A percentile compares a stretch with the other conserved stretches of the same genome.
These are phyloP conservation scores for Ovis canadensis DNA, from an alignment of 2,113 vertebrate species.

Conservation along the genomic window DNA sequence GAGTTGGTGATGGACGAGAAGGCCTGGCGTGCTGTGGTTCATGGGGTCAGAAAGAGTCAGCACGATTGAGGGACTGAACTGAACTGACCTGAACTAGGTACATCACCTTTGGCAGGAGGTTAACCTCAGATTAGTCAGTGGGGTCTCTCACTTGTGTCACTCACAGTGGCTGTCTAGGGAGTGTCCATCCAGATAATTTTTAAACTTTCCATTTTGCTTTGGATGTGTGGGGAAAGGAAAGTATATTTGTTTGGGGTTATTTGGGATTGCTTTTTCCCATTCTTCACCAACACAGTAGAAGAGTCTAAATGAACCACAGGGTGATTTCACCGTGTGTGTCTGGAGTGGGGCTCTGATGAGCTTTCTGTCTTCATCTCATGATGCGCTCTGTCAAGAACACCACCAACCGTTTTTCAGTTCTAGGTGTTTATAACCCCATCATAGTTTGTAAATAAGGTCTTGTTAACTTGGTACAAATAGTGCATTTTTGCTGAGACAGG, in stretches of 20 bases:
- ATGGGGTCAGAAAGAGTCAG: too few species aligned
- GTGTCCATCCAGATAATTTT: background rate
- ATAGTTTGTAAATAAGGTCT: slow-evolving; percentile 53
- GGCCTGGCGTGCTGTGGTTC: too few species aligned
- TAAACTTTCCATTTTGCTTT: background rate
- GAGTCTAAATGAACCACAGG: background rate
- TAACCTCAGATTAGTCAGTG: fast-evolving
- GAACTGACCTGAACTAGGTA: background rate
- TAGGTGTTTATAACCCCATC: background rate
- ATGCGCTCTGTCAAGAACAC: slow-evolving; percentile 33
- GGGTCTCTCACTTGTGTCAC: too few species aligned
- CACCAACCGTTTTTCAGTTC: background rate
- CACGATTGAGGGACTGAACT: fast-evolving
- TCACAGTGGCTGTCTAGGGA: background rate
- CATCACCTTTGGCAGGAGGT: background rate
- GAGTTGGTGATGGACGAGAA: too few species aligned
- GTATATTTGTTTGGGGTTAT: background rate
- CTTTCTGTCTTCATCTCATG: slow-evolving; percentile 6
- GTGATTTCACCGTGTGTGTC: background rate
- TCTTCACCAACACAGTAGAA: background rate
- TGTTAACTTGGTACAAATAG: slow-evolving; percentile 37
- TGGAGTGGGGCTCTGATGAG: background rate
- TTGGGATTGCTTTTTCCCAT: too few species aligned
- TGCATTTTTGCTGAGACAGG: background rate
- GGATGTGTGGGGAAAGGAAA: background rate